Conservation (phyloP, 2,888 invertebrate genomes). For the Eustalomyia histrio region DNA sequence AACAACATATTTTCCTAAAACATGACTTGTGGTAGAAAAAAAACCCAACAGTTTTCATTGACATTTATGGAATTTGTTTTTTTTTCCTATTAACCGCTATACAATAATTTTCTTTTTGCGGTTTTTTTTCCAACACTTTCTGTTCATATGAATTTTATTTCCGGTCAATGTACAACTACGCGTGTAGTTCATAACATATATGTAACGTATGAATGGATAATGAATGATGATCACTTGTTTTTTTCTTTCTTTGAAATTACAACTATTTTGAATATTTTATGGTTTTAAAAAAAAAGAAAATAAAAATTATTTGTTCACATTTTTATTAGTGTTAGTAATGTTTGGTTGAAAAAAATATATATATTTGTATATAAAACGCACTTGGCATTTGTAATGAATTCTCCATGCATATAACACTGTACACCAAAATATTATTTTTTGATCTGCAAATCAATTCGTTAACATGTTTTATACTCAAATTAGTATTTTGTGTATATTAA, state of each 20-base stretch:
- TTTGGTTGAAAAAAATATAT: neutral
- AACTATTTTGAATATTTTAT: neutral
- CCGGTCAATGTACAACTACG: conserved; percentile 15
- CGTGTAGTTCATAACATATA: neutral
- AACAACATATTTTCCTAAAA: neutral
- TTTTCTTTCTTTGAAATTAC: conserved; percentile 2
- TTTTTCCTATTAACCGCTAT: conserved; percentile 19
- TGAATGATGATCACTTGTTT: conserved; percentile 22
- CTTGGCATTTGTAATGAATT: conserved; percentile 16
- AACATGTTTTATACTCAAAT: too few species aligned
- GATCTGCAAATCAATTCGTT: too few species aligned
- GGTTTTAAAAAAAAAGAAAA: conserved; percentile 4
- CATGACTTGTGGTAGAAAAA: conserved; percentile 29
- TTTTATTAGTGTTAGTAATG: neutral
- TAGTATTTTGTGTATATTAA: too few species aligned
- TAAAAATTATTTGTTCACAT: neutral
- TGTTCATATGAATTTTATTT: conserved; percentile 21
- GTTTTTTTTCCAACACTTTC: conserved; percentile 39
- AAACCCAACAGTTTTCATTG: conserved; percentile 22
- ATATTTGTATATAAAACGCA: neutral
- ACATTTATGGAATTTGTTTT: conserved; percentile 33
- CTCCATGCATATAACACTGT: too few species aligned
- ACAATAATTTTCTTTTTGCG: conserved; percentile 36
- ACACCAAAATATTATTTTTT: too few species aligned
- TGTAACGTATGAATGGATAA: neutral